Conservation (phyloP, 2,797 vertebrate genomes). For the Megalops cyprinoides region DNA sequence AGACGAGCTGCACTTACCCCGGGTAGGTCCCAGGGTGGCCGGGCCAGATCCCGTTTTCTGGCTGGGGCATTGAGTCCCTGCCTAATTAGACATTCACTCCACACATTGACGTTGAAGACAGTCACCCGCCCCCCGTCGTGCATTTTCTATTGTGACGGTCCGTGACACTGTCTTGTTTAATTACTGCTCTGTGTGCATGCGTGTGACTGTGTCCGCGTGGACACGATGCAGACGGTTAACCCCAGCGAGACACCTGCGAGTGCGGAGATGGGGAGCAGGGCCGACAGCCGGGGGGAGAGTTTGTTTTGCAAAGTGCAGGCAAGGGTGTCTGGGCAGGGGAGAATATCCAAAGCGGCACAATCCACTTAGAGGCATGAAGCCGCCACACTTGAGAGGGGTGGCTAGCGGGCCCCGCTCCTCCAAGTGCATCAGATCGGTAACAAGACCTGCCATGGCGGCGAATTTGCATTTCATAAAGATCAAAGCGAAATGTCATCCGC, state of each 20-base stretch:
- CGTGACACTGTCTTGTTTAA: constrained; percentile 57
- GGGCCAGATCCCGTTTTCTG: neutral
- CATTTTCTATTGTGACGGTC: constrained; percentile 55
- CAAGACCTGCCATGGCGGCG: constrained; percentile 30
- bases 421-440: constrained; percentile 26
- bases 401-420: constrained; percentile 19
- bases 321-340: neutral
- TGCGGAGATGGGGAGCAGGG: neutral
- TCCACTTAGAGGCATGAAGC: neutral
- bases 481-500: constrained; percentile 39
- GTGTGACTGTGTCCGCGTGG: too few species aligned
- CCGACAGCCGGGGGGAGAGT: neutral
- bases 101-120: constrained; percentile 43
- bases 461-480: constrained; percentile 48
- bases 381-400: neutral
- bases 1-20: constrained; percentile 14
- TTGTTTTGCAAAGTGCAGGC: neutral
- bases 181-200: constrained; percentile 51
- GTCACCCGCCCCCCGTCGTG: constrained; percentile 30
- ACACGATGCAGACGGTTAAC: neutral
- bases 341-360: neutral
- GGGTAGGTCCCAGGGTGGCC: neutral
- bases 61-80: constrained; percentile 57
- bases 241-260: neutral
- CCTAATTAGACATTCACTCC: constrained; percentile 65